A percentile compares a stretch with the other conserved stretches of the same genome.
Evolutionary conservation across 2,797 vertebrate genomes (phyloP).

Genomic region (Eupleurogrammus muticus): DNA sequence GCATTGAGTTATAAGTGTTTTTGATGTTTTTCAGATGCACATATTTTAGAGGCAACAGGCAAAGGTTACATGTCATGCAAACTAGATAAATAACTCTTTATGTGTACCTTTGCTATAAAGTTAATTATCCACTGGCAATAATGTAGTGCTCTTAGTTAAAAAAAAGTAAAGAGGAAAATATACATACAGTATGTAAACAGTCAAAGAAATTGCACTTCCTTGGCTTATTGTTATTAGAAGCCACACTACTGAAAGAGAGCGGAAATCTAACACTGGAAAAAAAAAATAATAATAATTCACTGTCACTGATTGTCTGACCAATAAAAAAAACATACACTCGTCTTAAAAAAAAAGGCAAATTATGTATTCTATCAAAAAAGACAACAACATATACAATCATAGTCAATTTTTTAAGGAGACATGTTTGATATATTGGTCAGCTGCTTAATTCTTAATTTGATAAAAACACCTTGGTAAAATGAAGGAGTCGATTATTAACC

Average conservation of each 20-base stretch:
- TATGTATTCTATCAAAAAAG: conserved; percentile 68
- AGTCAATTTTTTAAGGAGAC: conserved; percentile 72
- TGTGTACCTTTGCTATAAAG: conserved; percentile 84
- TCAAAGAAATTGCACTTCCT: conserved; percentile 86
- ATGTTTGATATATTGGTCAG: conserved; percentile 79
- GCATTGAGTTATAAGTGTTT: conserved; percentile 72
- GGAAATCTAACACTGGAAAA: conserved; percentile 66
- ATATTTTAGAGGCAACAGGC: conserved; percentile 82
- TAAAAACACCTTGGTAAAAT: conserved; percentile 76
- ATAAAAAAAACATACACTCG: conserved; percentile 59
- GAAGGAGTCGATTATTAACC: conserved; percentile 64
- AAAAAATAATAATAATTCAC: conserved; percentile 73
- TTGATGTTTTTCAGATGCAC: conserved; percentile 79
- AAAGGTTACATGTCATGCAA: conserved; percentile 86
- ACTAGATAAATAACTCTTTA: conserved; percentile 85
- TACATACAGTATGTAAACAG: conserved; percentile 83
- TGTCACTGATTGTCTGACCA: conserved; percentile 83
- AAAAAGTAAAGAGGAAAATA: conserved; percentile 78
- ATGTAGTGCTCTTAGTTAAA: conserved; percentile 90
- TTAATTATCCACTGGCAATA: conserved; percentile 90
- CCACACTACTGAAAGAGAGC: conserved; percentile 81
- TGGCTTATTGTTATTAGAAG: conserved; percentile 79
- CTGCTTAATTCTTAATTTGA: conserved; percentile 67
- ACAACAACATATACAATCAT: conserved; percentile 76
- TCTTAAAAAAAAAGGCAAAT: conserved; percentile 65